These are phyloP conservation scores for Clavelina lepadiformis DNA, from an alignment of 23 tunicate genomes.

Conservation along the genomic window DNA sequence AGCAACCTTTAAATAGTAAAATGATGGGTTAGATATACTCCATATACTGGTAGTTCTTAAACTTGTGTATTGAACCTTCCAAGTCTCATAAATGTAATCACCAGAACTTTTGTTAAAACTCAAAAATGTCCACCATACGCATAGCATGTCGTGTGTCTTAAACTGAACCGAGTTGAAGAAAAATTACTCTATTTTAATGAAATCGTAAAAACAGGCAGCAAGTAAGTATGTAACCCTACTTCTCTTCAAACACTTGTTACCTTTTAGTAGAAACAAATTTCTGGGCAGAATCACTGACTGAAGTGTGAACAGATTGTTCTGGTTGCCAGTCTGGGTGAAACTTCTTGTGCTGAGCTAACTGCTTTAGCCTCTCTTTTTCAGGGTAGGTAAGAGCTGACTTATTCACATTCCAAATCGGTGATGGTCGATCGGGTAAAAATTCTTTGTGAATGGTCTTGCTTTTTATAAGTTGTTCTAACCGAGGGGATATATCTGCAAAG, in stretches of 20 bases:
- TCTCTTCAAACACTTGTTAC: too few relatives aligned
- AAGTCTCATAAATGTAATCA: too few relatives aligned
- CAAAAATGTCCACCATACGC: too few relatives aligned
- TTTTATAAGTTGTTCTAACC: constrained; percentile 51
- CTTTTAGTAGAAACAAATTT: constrained; percentile 46
- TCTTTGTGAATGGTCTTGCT: constrained; percentile 46
- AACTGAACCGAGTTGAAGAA: too few relatives aligned
- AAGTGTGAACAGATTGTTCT: constrained; percentile 42
- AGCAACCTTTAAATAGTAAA: constrained; percentile 20
- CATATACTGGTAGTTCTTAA: too few relatives aligned
- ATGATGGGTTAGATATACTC: too few relatives aligned
- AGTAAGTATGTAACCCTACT: too few relatives aligned
- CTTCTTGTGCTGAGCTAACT: constrained; percentile 37
- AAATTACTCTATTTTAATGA: too few relatives aligned
- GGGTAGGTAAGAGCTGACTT: constrained; percentile 35
- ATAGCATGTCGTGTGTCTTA: too few relatives aligned
- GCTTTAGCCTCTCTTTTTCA: constrained; percentile 24
- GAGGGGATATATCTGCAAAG: constrained; percentile 34
- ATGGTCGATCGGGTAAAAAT: constrained; percentile 56
- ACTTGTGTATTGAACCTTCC: too few relatives aligned
- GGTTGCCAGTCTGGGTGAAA: constrained; percentile 47
- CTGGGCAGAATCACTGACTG: constrained; percentile 27
- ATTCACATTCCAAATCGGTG: constrained; percentile 57
- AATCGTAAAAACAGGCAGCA: too few relatives aligned
- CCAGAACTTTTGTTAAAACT: too few relatives aligned